Conservation (phyloP, 2,888 invertebrate genomes). For the Cosmorhoe ocellata region DNA sequence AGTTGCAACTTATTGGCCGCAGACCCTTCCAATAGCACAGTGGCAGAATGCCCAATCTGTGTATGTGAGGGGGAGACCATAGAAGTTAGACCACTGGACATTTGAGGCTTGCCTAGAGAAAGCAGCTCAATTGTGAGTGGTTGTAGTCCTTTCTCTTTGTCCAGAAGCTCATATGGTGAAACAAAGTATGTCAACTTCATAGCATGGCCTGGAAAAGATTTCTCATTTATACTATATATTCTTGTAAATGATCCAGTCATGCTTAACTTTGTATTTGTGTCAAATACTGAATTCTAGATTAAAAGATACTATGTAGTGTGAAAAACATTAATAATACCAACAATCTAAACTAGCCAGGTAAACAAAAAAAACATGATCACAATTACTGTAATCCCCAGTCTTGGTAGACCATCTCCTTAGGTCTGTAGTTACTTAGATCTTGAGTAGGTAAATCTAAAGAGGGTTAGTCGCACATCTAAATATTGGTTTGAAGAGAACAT, state of each 20-base stretch:
- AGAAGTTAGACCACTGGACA: slow-evolving; percentile 61
- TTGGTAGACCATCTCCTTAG: too few relatives aligned
- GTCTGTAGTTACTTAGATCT: too few relatives aligned
- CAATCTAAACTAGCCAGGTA: too few relatives aligned
- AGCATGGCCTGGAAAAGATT: slow-evolving; percentile 87
- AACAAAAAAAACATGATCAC: too few relatives aligned
- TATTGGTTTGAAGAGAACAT: not conserved
- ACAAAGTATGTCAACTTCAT: slow-evolving; percentile 97
- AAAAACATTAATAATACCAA: too few relatives aligned
- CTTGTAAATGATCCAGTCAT: too few relatives aligned
- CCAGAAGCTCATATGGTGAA: slow-evolving; percentile 94
- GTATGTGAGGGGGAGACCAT: slow-evolving; percentile 76
- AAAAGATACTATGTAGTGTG: too few relatives aligned
- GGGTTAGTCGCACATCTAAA: too few relatives aligned
- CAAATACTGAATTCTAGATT: too few relatives aligned
- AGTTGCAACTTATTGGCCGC: slow-evolving; percentile 92
- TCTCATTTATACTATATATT: not conserved
- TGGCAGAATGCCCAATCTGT: slow-evolving; percentile 92
- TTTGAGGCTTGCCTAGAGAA: slow-evolving; percentile 70
- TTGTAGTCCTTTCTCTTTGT: slow-evolving; percentile 88
- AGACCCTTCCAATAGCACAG: slow-evolving; percentile 94
- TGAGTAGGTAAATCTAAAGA: too few relatives aligned
- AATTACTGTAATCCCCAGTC: too few relatives aligned
- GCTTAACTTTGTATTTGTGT: too few relatives aligned
- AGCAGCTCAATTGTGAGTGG: slow-evolving; percentile 90